These are phyloP conservation scores for Xylota sylvarum DNA, from an alignment of 2,888 invertebrate genomes.

Conservation along the genomic window DNA sequence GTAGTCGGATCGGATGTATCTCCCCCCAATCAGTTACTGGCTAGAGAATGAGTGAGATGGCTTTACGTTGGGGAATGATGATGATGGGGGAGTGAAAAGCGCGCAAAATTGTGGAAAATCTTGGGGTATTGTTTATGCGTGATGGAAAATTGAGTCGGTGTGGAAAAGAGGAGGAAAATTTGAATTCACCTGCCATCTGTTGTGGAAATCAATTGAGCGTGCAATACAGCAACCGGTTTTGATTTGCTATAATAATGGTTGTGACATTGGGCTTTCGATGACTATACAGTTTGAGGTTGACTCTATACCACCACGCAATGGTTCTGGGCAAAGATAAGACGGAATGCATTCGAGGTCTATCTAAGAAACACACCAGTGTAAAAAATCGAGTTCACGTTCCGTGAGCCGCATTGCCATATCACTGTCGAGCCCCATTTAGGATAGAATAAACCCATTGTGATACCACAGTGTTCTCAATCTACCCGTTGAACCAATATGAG, in stretches of 20 bases:
- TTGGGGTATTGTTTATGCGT: conserved; percentile 70
- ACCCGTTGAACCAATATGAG: too few species aligned
- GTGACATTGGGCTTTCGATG: background rate
- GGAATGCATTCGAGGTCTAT: background rate
- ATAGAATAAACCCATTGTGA: too few species aligned
- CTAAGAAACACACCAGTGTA: background rate
- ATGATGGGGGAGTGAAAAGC: conserved; percentile 59
- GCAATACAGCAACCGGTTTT: background rate
- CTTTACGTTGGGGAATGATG: conserved; percentile 38
- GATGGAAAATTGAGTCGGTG: conserved; percentile 36
- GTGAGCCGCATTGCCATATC: too few species aligned
- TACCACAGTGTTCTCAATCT: too few species aligned
- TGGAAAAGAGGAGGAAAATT: conserved; percentile 25
- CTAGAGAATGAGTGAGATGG: conserved; percentile 68
- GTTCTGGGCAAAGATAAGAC: too few species aligned
- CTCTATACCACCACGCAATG: background rate
- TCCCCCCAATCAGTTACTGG: background rate
- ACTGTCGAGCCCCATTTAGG: too few species aligned
- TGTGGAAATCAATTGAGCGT: background rate
- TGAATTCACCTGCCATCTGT: background rate
- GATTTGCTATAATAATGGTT: background rate
- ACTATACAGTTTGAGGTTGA: background rate
- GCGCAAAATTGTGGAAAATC: conserved; percentile 63
- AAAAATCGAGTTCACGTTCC: too few species aligned
- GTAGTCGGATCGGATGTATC: background rate